These are phyloP conservation scores for Disparrhopalites patrizii DNA, from an alignment of 2,888 invertebrate genomes.

Conservation along the genomic window DNA sequence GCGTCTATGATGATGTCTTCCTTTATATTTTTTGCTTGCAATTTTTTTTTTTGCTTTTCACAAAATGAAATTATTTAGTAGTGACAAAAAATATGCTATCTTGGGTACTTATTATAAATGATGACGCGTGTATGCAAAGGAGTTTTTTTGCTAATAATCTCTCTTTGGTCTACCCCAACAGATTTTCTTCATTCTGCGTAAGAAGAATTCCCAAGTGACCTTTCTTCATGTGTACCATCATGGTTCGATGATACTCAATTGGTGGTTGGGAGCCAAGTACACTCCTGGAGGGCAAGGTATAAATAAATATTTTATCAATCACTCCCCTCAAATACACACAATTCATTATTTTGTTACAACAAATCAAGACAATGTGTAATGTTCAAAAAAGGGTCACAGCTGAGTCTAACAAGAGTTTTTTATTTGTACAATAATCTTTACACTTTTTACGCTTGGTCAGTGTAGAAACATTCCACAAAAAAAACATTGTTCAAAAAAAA, in stretches of 20 bases:
- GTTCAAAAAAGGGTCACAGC: neutral
- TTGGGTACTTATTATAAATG: neutral
- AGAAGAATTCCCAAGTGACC: conserved; percentile 78
- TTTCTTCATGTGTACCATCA: conserved; percentile 83
- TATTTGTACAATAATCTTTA: neutral
- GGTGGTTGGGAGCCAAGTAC: conserved; percentile 55
- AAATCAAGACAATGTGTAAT: neutral
- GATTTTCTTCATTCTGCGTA: conserved; percentile 74
- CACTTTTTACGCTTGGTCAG: neutral
- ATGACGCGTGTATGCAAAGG: neutral
- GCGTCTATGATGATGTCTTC: no score
- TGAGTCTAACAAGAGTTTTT: no score
- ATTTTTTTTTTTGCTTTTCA: no score
- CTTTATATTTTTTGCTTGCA: no score
- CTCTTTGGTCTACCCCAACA: no score
- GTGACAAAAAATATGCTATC: no score
- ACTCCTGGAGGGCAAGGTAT: conserved; percentile 53
- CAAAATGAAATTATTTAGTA: conserved; percentile 1
- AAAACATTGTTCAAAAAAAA: no score
- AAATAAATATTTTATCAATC: no score
- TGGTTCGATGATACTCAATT: conserved; percentile 55
- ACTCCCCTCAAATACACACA: no score
- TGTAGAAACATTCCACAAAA: no score
- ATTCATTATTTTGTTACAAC: conserved; percentile 8
- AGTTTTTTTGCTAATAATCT: neutral